Conservation (phyloP, 2,888 invertebrate species). For the Amblyjoppa proteus region DNA sequence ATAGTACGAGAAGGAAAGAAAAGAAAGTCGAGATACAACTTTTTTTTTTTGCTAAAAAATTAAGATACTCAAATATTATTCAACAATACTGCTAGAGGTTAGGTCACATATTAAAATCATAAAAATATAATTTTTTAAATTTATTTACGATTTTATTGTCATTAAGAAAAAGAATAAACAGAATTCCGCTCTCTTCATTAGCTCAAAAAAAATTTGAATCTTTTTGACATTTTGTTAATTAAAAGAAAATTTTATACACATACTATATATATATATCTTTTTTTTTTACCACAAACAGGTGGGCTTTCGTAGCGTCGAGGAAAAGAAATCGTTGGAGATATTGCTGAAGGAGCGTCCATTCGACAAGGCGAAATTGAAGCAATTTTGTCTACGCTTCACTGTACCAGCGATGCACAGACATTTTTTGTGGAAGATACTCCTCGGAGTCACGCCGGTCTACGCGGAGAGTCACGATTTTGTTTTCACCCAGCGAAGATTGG, state of each 20-base stretch:
- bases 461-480: slow-evolving; percentile 92
- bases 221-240: no score
- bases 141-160: no score
- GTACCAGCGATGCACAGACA: slow-evolving; percentile 93
- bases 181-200: no score
- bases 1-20: no score
- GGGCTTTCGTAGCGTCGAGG: slow-evolving; percentile 95
- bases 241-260: no score
- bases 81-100: slow-evolving; percentile 1
- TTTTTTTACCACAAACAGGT: slow-evolving; percentile 84
- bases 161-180: no score
- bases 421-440: slow-evolving; percentile 94
- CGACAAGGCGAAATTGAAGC: slow-evolving; percentile 92
- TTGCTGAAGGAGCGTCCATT: slow-evolving; percentile 94
- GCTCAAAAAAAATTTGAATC: no score
- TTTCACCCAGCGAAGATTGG: slow-evolving; percentile 90
- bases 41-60: not conserved
- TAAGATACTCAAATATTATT: not conserved
- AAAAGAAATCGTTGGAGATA: slow-evolving; percentile 95
- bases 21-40: not conserved
- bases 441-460: slow-evolving; percentile 93
- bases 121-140: not conserved
- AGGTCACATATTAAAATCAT: not conserved
- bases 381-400: slow-evolving; percentile 94
- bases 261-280: no score